Conservation (phyloP, 2,888 invertebrate genomes). For the Dysmachus trigonus region DNA sequence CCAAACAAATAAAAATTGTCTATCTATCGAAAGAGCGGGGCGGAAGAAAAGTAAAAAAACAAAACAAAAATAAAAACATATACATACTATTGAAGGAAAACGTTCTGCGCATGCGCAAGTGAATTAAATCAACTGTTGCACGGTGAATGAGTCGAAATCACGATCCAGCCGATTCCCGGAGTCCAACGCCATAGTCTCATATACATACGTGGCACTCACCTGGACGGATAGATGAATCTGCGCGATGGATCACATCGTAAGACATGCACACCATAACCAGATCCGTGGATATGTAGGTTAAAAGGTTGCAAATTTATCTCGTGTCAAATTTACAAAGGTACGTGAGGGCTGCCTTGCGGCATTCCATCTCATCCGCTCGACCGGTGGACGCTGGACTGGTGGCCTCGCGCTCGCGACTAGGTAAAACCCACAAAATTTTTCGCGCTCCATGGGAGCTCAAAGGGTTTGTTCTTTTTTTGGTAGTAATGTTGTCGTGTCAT, state of each 20-base stretch:
- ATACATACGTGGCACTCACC: not conserved
- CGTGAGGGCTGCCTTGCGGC: constrained; percentile 39
- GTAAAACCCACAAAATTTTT: not conserved
- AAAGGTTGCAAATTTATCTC: constrained; percentile 45
- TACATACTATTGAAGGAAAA: not conserved
- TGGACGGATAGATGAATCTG: constrained; percentile 26
- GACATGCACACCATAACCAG: constrained; percentile 30
- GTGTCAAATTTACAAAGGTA: constrained; percentile 44
- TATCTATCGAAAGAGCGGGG: not conserved
- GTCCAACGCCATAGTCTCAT: not conserved
- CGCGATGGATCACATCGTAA: constrained; percentile 25
- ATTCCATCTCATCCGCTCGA: constrained; percentile 6
- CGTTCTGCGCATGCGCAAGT: constrained; percentile 33
- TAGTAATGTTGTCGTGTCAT: not conserved
- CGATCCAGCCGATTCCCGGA: constrained; percentile 1
- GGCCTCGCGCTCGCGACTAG: not conserved
- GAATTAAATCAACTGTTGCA: constrained; percentile 42
- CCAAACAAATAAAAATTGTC: not conserved
- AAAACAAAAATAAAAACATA: not conserved
- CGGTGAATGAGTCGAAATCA: constrained; percentile 39
- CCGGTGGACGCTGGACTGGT: not conserved
- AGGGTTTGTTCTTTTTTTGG: not conserved
- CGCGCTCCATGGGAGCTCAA: not conserved
- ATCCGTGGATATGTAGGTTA: constrained; percentile 37
- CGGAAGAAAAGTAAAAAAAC: not conserved